phyloP scores from a whole-genome alignment of 2,888 invertebrate genomes.

The Lottia scabra region DNA sequence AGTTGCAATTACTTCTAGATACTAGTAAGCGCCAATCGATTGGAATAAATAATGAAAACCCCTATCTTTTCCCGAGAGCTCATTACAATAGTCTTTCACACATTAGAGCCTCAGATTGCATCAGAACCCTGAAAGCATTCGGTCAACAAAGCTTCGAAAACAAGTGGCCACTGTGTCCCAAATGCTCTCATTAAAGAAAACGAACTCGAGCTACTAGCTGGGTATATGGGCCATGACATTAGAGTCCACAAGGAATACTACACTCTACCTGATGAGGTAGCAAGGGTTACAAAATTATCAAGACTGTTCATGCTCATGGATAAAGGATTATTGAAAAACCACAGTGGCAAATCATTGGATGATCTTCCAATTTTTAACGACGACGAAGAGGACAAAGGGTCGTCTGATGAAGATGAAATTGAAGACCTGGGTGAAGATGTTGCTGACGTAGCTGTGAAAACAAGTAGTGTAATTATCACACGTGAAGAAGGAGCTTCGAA shows the following conservation, averaged over 20 bases:
- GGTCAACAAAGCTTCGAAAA: neutral
- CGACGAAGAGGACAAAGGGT: neutral
- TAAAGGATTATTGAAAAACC: neutral
- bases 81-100: neutral
- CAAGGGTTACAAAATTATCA: neutral
- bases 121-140: neutral
- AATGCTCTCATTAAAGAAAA: constrained; percentile 2
- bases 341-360: neutral
- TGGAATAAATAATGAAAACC: neutral
- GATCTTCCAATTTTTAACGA: neutral
- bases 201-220: neutral
- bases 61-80: neutral
- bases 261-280: neutral
- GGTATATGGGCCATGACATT: neutral
- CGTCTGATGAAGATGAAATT: neutral
- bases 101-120: neutral
- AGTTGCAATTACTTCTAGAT: neutral
- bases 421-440: no score
- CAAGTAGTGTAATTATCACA: no score
- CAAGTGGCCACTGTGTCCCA: constrained; percentile 1
- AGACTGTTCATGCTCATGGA: neutral
- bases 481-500: no score
- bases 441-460: no score
- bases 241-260: neutral
- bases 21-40: no score